A percentile compares a stretch with the other conserved stretches of the same genome.
Evolutionary conservation across 2,797 vertebrate genomes (phyloP).

Genomic region (Podargus strigoides): DNA sequence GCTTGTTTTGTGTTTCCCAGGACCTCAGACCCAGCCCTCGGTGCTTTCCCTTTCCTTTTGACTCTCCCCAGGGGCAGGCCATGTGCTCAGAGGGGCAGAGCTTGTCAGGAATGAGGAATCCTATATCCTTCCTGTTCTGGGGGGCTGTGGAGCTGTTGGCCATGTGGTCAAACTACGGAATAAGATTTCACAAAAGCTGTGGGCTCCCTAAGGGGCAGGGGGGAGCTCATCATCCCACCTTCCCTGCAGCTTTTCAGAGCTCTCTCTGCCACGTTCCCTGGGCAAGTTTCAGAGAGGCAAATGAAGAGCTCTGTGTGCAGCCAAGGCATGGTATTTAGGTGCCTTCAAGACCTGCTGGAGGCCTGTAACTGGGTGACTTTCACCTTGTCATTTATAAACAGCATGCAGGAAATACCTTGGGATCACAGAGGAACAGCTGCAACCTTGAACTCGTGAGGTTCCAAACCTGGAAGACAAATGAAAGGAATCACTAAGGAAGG

Average conservation of each 20-base stretch:
- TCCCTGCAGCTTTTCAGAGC: background rate
- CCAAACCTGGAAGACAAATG: background rate
- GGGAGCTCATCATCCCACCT: background rate
- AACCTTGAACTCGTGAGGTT: background rate
- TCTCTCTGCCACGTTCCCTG: background rate
- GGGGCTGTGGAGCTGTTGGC: background rate
- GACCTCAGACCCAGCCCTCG: background rate
- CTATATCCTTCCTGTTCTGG: background rate
- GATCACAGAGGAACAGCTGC: background rate
- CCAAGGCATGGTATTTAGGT: background rate
- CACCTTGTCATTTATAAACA: background rate
- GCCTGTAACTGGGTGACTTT: background rate
- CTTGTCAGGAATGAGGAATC: background rate
- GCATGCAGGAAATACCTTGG: background rate
- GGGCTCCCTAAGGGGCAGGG: background rate
- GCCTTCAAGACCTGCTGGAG: background rate
- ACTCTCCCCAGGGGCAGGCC: background rate
- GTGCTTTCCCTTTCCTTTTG: background rate
- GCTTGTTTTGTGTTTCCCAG: background rate
- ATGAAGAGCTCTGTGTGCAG: background rate
- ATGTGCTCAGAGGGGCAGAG: background rate
- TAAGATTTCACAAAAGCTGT: background rate
- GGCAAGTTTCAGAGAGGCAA: background rate
- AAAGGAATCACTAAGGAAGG: background rate
- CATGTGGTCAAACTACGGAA: background rate